Base-by-base conservation (phyloP, 2,113 vertebrate species). In the Chroicocephalus ridibundus region DNA sequence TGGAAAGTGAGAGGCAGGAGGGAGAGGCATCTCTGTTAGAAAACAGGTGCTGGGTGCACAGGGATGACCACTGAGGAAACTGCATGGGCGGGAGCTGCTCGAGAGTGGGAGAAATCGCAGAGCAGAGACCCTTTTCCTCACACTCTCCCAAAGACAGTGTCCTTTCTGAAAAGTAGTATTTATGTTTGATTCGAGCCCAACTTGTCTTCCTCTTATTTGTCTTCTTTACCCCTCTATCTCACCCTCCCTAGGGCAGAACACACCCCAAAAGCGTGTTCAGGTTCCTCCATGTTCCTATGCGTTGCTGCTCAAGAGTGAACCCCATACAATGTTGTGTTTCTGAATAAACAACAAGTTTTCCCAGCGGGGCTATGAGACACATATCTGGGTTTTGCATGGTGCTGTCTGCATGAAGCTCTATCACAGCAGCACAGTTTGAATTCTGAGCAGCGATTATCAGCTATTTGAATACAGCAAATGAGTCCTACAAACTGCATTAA, bases 71-170 rank as follows among this genome's bases (percentile, higher is more conserved):
- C 18, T n/a, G 40, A 57, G 52, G 40, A 27, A 44, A 54, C 19
- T 3, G 2, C 11, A 21, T 0, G 1, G 4, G 5, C 0, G 3
- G 36, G 40, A 78, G 47, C 40, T 86, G 49, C 4, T 40, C 2
- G 11, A 32, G 21, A 19, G 26, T 24, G 40, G 46, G n/a, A 72
- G 24, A 60, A 55, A 38, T 49, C 1, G 2, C 31, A 66, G 11
- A 69, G 46, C 31, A 22, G 8, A 68, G 24, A n/a, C 46, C 12
- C 16, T 81, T 71, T 66, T 42, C 52, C 25, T 93, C 57, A 22
- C 13, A 62, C 5, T 5, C n/a, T 52, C 1, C 1, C 24, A 60
- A 62, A 64, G 38, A 55, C 32, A 27, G 13, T 5, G 8, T 70
- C 36, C 46, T 47, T 70, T 32, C 60, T 91, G 65, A 47, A 88